Evolutionary conservation across 30 jellyfish, hydroid and myxozoan species (phyloP), one percentile per base, ranked within the genome.

Genomic region (Cassiopea andromeda): DNA sequence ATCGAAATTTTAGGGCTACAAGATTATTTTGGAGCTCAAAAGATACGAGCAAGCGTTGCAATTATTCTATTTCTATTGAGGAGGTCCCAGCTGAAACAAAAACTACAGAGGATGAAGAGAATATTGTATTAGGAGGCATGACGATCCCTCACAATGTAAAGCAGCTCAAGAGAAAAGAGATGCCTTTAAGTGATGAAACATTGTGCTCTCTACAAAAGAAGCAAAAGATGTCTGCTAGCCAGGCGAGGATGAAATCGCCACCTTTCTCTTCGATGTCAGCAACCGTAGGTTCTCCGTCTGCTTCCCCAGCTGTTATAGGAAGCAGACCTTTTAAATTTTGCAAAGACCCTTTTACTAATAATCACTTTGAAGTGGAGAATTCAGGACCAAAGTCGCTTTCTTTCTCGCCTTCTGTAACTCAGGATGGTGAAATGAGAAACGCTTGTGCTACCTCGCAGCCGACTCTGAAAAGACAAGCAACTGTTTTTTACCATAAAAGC

Each of bases 11-110:
- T 57, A 94, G 98, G 85, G 83, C 89, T 9, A 85, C 93, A 7
- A 89, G 97, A 54, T 19, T 94, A 48, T 94, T 90, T 77, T 94
- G 98, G 98, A 87, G 97, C 77, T 77, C 97, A 48, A 90, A 59
- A 47, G 93, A 94, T 50, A 92, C 98, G 18, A 59, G 94, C 54
- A 74, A 77, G 48, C 92, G 97, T 45, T 94, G 98, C 81, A 73
- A 70, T 47, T 94, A 94, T 70, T 78, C 15, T 48, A 84, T 89
- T 77, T 73, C 97, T 1, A 77, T 90, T 70, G 93, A 81, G 17
- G 97, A 83, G 73, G 59, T 69, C 15, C 90, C 80, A 2, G 48
- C 44, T 9, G 57, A 60, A 2, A 69, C 61, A 60, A 74, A 50
- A 80, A 1, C 16, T 64, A 82, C 38, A 17, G 87, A 82, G 45